phyloP scores from a whole-genome alignment of 2,888 invertebrate species.

The Plebejus melissa region DNA sequence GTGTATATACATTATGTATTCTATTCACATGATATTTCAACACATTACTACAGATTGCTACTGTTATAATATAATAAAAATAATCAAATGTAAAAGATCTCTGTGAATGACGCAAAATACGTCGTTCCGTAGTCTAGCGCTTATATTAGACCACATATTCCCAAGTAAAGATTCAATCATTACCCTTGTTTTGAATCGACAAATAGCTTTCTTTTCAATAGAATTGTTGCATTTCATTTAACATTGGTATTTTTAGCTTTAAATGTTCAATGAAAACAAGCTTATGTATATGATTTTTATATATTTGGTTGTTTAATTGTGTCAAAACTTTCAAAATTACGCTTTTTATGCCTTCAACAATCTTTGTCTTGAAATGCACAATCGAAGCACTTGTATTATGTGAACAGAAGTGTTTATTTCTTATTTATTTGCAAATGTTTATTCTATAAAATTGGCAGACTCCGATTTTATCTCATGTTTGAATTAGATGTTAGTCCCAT shows the following conservation, averaged over 20 bases:
- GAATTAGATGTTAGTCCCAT: neutral
- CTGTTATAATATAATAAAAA: neutral
- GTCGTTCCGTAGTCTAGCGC: conserved; percentile 28
- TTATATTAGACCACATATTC: conserved; percentile 64
- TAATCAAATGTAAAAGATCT: neutral
- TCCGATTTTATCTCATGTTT: neutral
- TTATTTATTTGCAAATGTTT: neutral
- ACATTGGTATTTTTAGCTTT: conserved; percentile 20
- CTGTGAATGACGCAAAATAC: neutral
- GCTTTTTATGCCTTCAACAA: conserved; percentile 15
- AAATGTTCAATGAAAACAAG: conserved; percentile 10
- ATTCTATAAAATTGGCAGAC: neutral
- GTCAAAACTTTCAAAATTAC: neutral
- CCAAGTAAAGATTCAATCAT: conserved; percentile 42
- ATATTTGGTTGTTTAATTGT: neutral
- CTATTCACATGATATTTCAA: neutral
- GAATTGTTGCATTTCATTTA: neutral
- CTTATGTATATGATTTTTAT: conserved; percentile 11
- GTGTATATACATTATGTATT: neutral
- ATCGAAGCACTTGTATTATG: neutral
- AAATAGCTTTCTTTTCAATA: conserved; percentile 9
- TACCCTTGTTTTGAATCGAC: neutral
- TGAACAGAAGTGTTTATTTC: neutral
- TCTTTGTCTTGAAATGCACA: conserved; percentile 19
- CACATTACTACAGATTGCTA: neutral